These are phyloP conservation scores for Tychaedon coryphoeus DNA, from an alignment of 2,113 vertebrate species.

Conservation along the genomic window DNA sequence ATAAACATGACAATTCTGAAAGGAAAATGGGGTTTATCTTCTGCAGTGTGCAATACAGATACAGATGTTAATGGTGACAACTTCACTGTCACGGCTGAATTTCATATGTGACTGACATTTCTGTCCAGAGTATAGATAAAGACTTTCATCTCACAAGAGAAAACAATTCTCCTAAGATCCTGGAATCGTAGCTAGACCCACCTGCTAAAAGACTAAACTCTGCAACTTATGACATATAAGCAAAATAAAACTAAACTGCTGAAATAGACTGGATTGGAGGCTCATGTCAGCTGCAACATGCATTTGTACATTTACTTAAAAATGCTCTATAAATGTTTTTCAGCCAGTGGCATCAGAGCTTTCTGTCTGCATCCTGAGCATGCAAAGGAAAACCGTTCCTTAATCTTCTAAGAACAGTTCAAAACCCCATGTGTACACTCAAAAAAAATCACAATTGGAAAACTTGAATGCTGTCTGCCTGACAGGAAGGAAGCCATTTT, in stretches of 20 bases:
- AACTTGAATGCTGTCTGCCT: conserved; percentile 48
- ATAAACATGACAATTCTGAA: background rate
- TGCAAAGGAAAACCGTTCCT: conserved; percentile 26
- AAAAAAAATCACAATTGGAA: conserved; percentile 27
- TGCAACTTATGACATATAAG: background rate
- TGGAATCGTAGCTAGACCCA: background rate
- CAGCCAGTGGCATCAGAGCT: background rate
- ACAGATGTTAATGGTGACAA: background rate
- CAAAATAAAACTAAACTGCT: background rate
- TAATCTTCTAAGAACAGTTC: conserved; percentile 29
- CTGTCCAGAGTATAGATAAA: background rate
- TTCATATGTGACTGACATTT: background rate
- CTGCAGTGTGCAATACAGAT: background rate
- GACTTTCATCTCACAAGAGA: background rate
- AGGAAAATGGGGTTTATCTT: background rate
- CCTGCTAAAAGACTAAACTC: background rate
- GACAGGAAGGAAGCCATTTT: conserved; percentile 41
- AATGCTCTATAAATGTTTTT: background rate
- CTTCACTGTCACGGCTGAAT: background rate
- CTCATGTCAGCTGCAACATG: rapidly evolving
- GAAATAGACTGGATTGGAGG: background rate
- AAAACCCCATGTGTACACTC: background rate
- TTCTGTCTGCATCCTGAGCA: conserved; percentile 4
- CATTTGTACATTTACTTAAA: background rate
- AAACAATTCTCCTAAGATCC: background rate